Conservation (phyloP, 2,113 vertebrate species). For the Mustelus asterias region DNA sequence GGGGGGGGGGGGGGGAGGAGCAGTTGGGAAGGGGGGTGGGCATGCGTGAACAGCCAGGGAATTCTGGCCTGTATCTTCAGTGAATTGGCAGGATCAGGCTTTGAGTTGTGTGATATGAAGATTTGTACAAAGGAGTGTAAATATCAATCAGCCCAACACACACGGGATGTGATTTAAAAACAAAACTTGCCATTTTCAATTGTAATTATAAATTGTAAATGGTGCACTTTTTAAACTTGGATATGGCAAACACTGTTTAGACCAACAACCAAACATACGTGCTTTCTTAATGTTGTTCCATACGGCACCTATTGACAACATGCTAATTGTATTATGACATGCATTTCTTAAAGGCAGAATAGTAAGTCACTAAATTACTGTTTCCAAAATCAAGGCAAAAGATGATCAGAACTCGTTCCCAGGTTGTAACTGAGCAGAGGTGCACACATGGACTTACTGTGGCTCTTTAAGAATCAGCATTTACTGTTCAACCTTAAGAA, state of each 20-base stretch:
- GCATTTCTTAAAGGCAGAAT: constrained; percentile 28
- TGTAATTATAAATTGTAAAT: neutral
- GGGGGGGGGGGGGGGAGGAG: no score
- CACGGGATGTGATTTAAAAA: neutral
- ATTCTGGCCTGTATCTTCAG: neutral
- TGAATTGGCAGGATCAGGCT: neutral
- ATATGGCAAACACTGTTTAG: constrained; percentile 10
- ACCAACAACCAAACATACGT: constrained; percentile 11
- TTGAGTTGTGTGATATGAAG: neutral
- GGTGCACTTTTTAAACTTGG: neutral
- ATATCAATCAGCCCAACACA: neutral
- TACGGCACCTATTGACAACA: neutral
- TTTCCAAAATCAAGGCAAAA: constrained; percentile 26
- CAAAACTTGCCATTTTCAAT: neutral
- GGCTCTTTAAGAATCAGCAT: constrained; percentile 15
- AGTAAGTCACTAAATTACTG: neutral
- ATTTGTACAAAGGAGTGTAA: neutral
- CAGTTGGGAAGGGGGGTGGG: no score
- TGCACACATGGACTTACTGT: neutral
- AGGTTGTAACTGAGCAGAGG: neutral
- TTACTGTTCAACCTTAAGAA: neutral
- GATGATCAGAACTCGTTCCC: neutral
- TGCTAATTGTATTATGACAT: constrained; percentile 6
- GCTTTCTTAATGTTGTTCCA: constrained; percentile 22
- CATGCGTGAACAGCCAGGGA: no score